phyloP scores from a whole-genome alignment of 2,888 invertebrate species.

The Latrodectus hesperus region DNA sequence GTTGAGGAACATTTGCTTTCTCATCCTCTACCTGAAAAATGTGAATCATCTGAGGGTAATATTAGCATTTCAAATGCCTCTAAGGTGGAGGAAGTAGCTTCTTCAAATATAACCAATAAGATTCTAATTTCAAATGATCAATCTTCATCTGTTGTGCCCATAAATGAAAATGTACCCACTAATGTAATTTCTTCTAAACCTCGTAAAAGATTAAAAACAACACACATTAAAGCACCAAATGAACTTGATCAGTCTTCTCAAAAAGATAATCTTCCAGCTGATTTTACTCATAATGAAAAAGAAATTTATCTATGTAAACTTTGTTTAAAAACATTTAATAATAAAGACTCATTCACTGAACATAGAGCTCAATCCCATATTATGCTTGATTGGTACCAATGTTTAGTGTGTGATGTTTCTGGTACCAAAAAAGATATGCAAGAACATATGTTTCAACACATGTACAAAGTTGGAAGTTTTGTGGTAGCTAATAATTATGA shows the following conservation, averaged over 20 bases:
- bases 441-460: conserved; percentile 62
- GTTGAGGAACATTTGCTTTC: conserved; percentile 43
- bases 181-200: not conserved
- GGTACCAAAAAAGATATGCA: conserved; percentile 51
- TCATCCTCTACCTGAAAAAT: not conserved
- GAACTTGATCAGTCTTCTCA: not conserved
- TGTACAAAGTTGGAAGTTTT: conserved; percentile 62
- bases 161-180: not conserved
- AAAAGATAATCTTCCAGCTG: not conserved
- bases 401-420: conserved; percentile 42
- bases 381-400: conserved; percentile 63
- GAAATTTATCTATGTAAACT: conserved; percentile 23
- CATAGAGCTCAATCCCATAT: conserved; percentile 48
- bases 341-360: not conserved
- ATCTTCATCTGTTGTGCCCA: not conserved
- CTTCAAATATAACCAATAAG: not conserved
- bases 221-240: not conserved
- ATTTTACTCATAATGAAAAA: not conserved
- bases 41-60: not conserved
- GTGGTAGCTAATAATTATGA: conserved; percentile 28
- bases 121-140: not conserved
- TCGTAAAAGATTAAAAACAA: not conserved
- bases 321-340: conserved; percentile 31
- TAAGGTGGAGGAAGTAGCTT: not conserved
- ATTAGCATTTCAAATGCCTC: not conserved